phyloP scores from a whole-genome alignment of 2,797 vertebrate genomes.

The Sylvilagus floridanus region DNA sequence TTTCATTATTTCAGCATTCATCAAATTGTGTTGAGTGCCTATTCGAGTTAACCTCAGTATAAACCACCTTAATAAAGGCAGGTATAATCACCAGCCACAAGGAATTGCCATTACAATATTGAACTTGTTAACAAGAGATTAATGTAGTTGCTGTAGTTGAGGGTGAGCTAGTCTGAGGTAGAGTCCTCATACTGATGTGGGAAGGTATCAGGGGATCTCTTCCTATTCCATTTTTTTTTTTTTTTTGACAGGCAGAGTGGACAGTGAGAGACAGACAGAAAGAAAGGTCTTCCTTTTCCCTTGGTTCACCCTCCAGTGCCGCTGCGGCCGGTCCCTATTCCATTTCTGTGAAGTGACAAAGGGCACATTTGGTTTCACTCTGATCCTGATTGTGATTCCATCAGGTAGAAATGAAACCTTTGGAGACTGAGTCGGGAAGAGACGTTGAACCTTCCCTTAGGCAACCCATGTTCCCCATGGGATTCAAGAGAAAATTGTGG shows the following conservation, averaged over 20 bases:
- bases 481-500: constrained; percentile 57
- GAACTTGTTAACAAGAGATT: neutral
- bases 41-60: neutral
- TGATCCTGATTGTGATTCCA: neutral
- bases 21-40: neutral
- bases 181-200: neutral
- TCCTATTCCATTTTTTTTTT: neutral
- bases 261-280: too few relatives aligned
- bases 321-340: neutral
- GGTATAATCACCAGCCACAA: neutral
- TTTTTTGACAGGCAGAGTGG: too few relatives aligned
- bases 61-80: neutral
- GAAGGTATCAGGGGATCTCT: neutral
- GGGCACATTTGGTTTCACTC: neutral
- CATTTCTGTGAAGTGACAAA: neutral
- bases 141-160: neutral
- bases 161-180: neutral
- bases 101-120: neutral
- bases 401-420: neutral
- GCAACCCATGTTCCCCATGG: neutral
- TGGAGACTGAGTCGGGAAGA: neutral
- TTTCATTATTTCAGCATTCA: neutral
- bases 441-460: neutral
- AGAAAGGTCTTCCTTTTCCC: too few relatives aligned
- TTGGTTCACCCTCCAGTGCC: too few relatives aligned